Evolutionary conservation across 2,113 vertebrate genomes (phyloP).

Genomic region (Albula glossodonta): DNA sequence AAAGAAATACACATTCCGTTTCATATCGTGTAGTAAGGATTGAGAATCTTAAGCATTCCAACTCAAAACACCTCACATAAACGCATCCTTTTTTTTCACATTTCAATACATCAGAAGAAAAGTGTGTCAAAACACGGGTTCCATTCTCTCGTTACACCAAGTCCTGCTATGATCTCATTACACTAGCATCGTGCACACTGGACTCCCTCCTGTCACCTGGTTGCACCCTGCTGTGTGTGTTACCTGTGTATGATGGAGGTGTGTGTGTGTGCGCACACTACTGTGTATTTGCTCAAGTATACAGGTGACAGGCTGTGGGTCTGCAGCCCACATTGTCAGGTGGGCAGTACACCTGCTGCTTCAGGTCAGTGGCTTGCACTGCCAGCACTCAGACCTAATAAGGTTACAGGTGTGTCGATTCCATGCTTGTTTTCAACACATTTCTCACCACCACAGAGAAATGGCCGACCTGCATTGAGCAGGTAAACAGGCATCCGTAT

Average conservation of each 20-base stretch:
- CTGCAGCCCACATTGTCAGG: background rate
- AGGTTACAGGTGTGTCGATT: background rate
- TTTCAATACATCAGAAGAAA: background rate
- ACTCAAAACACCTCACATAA: background rate
- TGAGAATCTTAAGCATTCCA: slow-evolving; percentile 5
- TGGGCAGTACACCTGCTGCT: too few species aligned
- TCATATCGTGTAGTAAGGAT: background rate
- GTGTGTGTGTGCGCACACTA: background rate
- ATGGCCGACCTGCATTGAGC: background rate
- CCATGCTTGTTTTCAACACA: background rate
- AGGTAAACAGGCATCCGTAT: background rate
- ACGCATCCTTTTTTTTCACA: slow-evolving; percentile 5
- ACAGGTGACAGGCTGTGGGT: background rate
- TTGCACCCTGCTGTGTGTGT: background rate
- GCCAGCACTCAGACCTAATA: background rate
- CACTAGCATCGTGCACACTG: background rate
- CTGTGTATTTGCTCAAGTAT: background rate
- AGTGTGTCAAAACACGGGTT: background rate
- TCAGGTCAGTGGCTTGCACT: background rate
- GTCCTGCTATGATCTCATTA: background rate
- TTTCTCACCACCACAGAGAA: background rate
- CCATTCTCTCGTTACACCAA: background rate
- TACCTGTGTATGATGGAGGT: background rate
- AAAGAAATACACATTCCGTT: slow-evolving; percentile 1
- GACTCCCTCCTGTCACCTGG: background rate